Evolutionary conservation across 2,888 invertebrate species (phyloP).

Genomic region (Agrotis clavis): DNA sequence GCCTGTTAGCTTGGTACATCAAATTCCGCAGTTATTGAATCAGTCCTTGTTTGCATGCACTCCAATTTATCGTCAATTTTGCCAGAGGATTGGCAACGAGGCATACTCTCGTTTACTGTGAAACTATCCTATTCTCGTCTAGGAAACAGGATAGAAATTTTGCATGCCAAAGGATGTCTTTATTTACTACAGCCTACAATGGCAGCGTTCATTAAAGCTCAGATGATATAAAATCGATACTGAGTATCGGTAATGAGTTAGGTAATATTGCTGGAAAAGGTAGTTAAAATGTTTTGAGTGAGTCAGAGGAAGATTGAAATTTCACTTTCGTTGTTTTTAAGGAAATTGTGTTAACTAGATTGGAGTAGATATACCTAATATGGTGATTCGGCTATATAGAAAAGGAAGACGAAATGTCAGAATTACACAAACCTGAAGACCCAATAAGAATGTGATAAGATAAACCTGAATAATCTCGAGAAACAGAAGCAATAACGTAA

Average conservation of each 20-base stretch:
- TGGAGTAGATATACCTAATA: too few species aligned
- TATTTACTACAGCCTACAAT: constrained; percentile 51
- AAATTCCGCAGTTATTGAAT: constrained; percentile 69
- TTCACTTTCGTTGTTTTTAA: constrained; percentile 1
- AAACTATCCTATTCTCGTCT: constrained; percentile 55
- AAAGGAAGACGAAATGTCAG: background rate
- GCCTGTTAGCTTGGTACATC: constrained; percentile 56
- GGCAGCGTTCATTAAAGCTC: constrained; percentile 36
- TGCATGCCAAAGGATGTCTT: constrained; percentile 56
- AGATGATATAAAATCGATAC: constrained; percentile 39
- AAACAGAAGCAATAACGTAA: background rate
- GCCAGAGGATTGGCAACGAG: constrained; percentile 69
- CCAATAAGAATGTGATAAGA: background rate
- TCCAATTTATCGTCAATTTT: constrained; percentile 74
- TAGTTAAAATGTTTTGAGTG: background rate
- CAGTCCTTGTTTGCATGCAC: constrained; percentile 71
- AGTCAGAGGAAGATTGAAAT: background rate
- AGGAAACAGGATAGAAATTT: constrained; percentile 41
- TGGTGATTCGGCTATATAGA: too few species aligned
- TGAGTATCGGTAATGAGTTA: constrained; percentile 28
- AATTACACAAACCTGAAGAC: background rate
- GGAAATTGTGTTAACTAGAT: background rate
- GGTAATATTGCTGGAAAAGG: constrained; percentile 6
- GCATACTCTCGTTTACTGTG: constrained; percentile 52
- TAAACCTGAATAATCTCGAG: background rate